Conservation (phyloP, 2,888 invertebrate genomes). For the Latheticus oryzae region DNA sequence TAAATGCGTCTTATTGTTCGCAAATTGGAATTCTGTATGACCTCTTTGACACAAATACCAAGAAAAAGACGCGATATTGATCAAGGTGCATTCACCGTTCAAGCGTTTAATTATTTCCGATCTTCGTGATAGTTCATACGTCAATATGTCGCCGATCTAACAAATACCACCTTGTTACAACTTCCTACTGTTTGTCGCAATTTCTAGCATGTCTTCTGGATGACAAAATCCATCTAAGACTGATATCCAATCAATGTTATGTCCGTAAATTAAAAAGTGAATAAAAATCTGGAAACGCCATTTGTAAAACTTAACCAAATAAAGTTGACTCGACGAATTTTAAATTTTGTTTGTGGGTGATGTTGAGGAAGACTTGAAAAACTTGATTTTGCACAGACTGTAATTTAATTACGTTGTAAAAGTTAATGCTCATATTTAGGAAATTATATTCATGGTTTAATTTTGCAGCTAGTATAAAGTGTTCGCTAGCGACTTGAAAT, state of each 20-base stretch:
- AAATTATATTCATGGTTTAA: slow-evolving; percentile 29
- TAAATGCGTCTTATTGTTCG: no score
- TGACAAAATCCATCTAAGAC: no score
- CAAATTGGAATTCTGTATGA: no score
- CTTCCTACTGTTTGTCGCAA: slow-evolving; percentile 32
- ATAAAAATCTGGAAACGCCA: no score
- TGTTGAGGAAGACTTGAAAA: slow-evolving; percentile 4
- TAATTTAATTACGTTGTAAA: slow-evolving; percentile 24
- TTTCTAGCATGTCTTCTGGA: slow-evolving; percentile 15
- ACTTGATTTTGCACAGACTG: slow-evolving; percentile 1
- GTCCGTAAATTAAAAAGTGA: no score
- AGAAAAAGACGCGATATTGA: slow-evolving; percentile 43
- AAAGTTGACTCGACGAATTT: slow-evolving; percentile 9
- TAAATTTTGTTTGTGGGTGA: not conserved
- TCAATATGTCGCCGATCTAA: slow-evolving; percentile 35
- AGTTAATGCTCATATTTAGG: slow-evolving; percentile 25
- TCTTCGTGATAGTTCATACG: slow-evolving; percentile 42
- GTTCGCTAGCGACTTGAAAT: no score
- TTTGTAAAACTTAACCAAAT: slow-evolving; percentile 10
- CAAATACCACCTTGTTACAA: slow-evolving; percentile 36
- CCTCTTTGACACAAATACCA: slow-evolving; percentile 9
- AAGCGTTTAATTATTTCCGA: slow-evolving; percentile 40
- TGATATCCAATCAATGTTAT: no score
- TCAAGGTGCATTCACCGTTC: slow-evolving; percentile 35
- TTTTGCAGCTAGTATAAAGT: no score